phyloP scores from a whole-genome alignment of 2,797 vertebrate species.

The Anolis apletophallus region DNA sequence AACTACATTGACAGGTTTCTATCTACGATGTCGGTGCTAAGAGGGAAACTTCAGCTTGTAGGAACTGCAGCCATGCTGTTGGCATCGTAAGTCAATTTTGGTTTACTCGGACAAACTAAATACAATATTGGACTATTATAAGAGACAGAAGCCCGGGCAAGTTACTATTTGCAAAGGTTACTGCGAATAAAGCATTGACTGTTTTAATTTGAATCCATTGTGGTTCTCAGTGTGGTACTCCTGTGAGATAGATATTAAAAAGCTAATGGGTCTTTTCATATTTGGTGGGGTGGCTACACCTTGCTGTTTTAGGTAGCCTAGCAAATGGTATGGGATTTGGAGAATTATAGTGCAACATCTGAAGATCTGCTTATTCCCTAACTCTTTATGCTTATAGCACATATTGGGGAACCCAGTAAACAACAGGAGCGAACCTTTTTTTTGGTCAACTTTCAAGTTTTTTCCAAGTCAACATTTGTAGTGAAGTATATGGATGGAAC shows the following conservation, averaged over 20 bases:
- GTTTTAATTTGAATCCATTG: not conserved
- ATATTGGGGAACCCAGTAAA: not conserved
- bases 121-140: not conserved
- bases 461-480: not conserved
- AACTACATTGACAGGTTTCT: slow-evolving; percentile 99
- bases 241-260: too few species aligned
- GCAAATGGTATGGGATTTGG: too few species aligned
- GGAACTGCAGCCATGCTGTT: slow-evolving; percentile 97
- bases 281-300: not conserved
- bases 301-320: too few species aligned
- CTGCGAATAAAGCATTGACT: not conserved
- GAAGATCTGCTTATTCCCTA: not conserved
- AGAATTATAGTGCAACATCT: not conserved
- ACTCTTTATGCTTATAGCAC: not conserved
- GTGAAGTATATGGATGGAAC: not conserved
- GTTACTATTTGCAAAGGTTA: not conserved
- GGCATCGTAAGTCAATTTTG: slow-evolving; percentile 92
- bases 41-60: slow-evolving; percentile 98
- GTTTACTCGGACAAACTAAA: not conserved
- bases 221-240: too few species aligned
- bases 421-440: not conserved
- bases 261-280: too few species aligned
- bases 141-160: not conserved
- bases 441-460: not conserved
- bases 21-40: slow-evolving; percentile 96